Base-by-base conservation (phyloP, 2,888 invertebrate genomes). In the Tanytarsus gracilentus region DNA sequence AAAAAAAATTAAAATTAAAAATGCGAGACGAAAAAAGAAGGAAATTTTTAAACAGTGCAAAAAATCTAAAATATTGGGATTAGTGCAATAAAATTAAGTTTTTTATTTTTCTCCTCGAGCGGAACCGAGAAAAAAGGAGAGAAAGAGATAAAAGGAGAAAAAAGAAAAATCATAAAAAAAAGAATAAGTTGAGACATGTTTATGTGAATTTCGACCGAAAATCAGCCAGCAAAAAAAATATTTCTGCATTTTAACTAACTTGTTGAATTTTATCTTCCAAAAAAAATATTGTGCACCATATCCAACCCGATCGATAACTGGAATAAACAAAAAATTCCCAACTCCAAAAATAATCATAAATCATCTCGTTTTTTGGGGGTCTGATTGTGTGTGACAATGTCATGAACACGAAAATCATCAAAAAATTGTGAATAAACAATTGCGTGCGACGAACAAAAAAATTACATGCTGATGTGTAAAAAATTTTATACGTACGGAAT, bases 241-340 rank as follows among this genome's bases (percentile, higher is more conserved):
- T 16, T 56, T 2, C 27, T 56, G 55, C 40, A 56, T 39, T 56
- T 56, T 26, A 56, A 56, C 55, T 56, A 56, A 56, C 55, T 56
- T 56, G 55, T 56, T 56, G 55, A 56, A 40, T 40, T 56, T 53
- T 53, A 39, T 33, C 21, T 4, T 2, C 4, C 6, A 30, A 6
- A 30, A 16, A 27, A 49, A 44, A 44, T 26, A 26, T 49, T 49
- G 23, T 16, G n/a, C 21, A 21, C 21, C 18, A n/a, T n/a, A n/a
- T n/a, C n/a, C n/a, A n/a, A n/a, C n/a, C n/a, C n/a, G n/a, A n/a
- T n/a, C n/a, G n/a, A 21, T 11, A 26, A 27, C 49, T 4, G 25
- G 1, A 25, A 25, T 26, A 49, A 49, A 40, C n/a, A n/a, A n/a
- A n/a, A n/a, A n/a, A n/a, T n/a, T n/a, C n/a, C n/a, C n/a, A n/a